These are phyloP conservation scores for Sebastes kiyomatsui DNA, from an alignment of 2,797 vertebrate species.

Conservation along the genomic window DNA sequence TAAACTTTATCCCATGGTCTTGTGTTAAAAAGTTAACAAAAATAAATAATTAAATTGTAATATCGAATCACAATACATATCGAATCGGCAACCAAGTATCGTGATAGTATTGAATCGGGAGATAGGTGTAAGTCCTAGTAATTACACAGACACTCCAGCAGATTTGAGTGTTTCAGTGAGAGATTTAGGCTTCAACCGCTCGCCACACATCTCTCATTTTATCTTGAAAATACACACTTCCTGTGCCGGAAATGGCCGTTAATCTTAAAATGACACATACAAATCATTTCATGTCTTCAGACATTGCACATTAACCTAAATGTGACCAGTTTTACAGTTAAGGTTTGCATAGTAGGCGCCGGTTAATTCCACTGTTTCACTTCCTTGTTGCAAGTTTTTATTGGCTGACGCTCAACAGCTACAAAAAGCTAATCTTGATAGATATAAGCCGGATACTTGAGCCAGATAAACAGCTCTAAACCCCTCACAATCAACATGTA, in stretches of 20 bases:
- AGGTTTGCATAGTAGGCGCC: neutral
- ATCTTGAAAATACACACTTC: conserved; percentile 37
- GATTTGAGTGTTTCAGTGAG: conserved; percentile 24
- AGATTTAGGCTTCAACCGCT: conserved; percentile 2
- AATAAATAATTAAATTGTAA: no score
- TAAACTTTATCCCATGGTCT: no score
- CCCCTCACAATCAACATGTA: neutral
- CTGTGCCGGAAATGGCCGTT: conserved; percentile 1
- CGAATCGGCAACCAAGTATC: no score
- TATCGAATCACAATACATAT: no score
- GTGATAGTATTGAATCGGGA: no score
- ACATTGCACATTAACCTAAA: neutral
- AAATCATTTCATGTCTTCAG: conserved; percentile 5
- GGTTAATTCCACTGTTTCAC: neutral
- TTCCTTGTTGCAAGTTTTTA: conserved; percentile 29
- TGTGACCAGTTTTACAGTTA: neutral
- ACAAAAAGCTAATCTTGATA: neutral
- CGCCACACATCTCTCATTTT: conserved; percentile 7
- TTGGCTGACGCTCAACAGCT: neutral
- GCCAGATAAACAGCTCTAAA: neutral
- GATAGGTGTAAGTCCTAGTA: neutral
- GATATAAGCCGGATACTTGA: neutral
- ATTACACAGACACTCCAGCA: neutral
- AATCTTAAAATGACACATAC: conserved; percentile 21
- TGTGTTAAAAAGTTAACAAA: no score